Evolutionary conservation across 1,140 invertebrate genomes (phyloP).

Genomic region (Drosophila yakuba): DNA sequence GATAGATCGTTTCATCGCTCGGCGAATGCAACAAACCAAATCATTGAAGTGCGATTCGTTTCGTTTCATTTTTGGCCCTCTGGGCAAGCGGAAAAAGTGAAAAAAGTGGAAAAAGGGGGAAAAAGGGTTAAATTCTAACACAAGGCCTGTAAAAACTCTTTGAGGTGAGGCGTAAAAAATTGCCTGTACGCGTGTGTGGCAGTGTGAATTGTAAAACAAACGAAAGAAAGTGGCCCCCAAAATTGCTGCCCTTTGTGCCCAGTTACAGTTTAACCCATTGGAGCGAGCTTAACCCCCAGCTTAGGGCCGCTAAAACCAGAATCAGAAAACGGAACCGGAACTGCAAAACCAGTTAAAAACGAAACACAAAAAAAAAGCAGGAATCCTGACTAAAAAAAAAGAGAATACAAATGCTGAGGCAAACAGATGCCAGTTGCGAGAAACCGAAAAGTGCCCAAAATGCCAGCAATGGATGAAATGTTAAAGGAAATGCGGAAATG

Average conservation of each 20-base stretch:
- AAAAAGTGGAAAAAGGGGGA: neutral
- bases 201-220: slow-evolving; percentile 57
- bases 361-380: slow-evolving; percentile 3
- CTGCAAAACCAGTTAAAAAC: slow-evolving; percentile 33
- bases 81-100: slow-evolving; percentile 2
- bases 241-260: slow-evolving; percentile 71
- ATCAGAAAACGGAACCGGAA: slow-evolving; percentile 50
- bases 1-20: slow-evolving; percentile 14
- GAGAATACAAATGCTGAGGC: neutral
- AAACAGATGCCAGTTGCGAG: slow-evolving; percentile 15
- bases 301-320: slow-evolving; percentile 29
- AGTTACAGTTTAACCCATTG: slow-evolving; percentile 50
- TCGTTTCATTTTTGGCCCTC: neutral
- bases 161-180: slow-evolving; percentile 60
- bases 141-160: slow-evolving; percentile 63
- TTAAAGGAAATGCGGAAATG: slow-evolving; percentile 64
- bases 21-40: slow-evolving; percentile 39
- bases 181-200: slow-evolving; percentile 18
- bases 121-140: slow-evolving; percentile 47
- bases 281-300: neutral
- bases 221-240: slow-evolving; percentile 58
- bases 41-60: slow-evolving; percentile 23
- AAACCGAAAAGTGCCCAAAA: slow-evolving; percentile 36
- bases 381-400: neutral
- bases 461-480: slow-evolving; percentile 51